Conservation (phyloP, 2,797 vertebrate genomes). For the Cynodonichthys magdalenae region DNA sequence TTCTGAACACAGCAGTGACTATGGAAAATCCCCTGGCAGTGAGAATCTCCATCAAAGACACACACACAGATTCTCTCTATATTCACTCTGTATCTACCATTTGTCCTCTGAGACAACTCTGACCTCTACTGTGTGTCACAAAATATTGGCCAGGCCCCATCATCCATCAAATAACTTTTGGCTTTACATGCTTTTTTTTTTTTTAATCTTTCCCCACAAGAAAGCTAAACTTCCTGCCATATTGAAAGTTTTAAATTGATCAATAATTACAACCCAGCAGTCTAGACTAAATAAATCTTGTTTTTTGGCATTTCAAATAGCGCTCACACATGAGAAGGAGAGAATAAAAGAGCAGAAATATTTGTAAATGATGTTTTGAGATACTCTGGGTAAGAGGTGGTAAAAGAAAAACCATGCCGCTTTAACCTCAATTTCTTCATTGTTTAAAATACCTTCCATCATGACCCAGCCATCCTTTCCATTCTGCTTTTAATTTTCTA, state of each 20-base stretch:
- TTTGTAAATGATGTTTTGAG: slow-evolving; percentile 21
- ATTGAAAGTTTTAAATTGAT: slow-evolving; percentile 27
- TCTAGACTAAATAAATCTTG: slow-evolving; percentile 4
- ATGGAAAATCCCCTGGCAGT: slow-evolving; percentile 83
- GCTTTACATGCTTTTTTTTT: slow-evolving; percentile 7
- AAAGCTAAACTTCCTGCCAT: slow-evolving; percentile 14
- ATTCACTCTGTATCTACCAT: slow-evolving; percentile 1
- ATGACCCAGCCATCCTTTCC: slow-evolving; percentile 65
- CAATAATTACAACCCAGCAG: slow-evolving; percentile 6
- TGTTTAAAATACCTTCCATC: slow-evolving; percentile 57
- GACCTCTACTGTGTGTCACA: slow-evolving; percentile 18
- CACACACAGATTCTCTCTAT: too few relatives aligned
- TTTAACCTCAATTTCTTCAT: slow-evolving; percentile 30
- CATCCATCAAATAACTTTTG: slow-evolving; percentile 28
- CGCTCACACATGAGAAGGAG: slow-evolving; percentile 34
- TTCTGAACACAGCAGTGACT: slow-evolving; percentile 80
- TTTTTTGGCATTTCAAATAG: slow-evolving; percentile 28
- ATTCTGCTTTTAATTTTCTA: slow-evolving; percentile 61
- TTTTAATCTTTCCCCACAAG: slow-evolving; percentile 6
- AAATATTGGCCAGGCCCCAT: slow-evolving; percentile 22
- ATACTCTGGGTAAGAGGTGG: slow-evolving; percentile 24
- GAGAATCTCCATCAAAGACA: slow-evolving; percentile 53
- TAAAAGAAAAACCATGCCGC: slow-evolving; percentile 28
- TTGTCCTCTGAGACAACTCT: slow-evolving; percentile 22
- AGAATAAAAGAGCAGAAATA: slow-evolving; percentile 16